Evolutionary conservation across 2,888 invertebrate genomes (phyloP).

Genomic region (Carterocephalus palaemon): DNA sequence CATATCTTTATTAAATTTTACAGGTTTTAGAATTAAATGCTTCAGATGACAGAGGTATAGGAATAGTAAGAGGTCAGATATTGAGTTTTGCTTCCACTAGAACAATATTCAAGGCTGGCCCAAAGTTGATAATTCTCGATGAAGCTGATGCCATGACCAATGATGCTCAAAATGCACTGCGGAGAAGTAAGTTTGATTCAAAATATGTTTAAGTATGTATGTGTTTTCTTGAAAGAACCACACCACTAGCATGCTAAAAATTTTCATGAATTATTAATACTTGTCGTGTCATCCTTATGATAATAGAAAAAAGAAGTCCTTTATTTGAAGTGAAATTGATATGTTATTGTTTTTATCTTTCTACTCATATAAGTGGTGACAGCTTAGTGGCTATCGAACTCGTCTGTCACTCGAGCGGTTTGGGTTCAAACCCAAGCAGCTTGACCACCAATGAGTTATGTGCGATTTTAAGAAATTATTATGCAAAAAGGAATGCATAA

Average conservation of each 20-base stretch:
- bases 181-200: conserved; percentile 84
- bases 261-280: too few species aligned
- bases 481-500: too few species aligned
- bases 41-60: conserved; percentile 98
- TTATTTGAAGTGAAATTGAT: not conserved
- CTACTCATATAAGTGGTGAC: not conserved
- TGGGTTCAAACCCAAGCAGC: too few species aligned
- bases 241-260: too few species aligned
- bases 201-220: not conserved
- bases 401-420: not conserved
- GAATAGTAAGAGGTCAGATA: conserved; percentile 95
- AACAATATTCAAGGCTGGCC: conserved; percentile 95
- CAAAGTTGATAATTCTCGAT: conserved; percentile 97
- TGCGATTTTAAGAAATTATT: too few species aligned
- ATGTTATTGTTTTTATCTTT: not conserved
- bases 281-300: too few species aligned
- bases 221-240: too few species aligned
- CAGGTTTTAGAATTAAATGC: conserved; percentile 96
- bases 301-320: not conserved
- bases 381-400: too few species aligned
- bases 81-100: conserved; percentile 97
- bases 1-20: conserved; percentile 13
- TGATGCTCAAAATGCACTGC: conserved; percentile 98
- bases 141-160: conserved; percentile 99
- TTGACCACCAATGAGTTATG: too few species aligned